Percentiles rank a stretch among this genome's conserved stretches.
Conservation (phyloP, 2,797 vertebrate species). For the Morus bassanus region DNA sequence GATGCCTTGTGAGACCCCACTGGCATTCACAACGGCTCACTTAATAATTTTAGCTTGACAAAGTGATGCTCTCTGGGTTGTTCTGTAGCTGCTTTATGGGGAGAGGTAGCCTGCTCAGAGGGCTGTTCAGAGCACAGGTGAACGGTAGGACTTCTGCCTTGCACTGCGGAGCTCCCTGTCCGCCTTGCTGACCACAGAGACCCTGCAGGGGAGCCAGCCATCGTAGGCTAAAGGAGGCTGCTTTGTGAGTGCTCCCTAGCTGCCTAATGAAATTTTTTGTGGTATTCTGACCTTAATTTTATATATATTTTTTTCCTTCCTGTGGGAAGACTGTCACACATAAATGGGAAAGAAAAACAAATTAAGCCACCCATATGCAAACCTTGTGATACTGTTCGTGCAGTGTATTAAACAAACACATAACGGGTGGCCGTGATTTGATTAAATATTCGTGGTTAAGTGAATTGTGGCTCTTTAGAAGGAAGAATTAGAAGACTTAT, state of each 20-base stretch:
- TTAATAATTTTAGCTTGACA: neutral
- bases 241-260: neutral
- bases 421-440: neutral
- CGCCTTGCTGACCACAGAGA: neutral
- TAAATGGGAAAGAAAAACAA: conserved; percentile 24
- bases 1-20: neutral
- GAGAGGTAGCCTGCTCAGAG: neutral
- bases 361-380: neutral
- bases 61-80: neutral
- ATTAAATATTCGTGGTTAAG: conserved; percentile 13
- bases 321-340: neutral
- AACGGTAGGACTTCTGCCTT: neutral
- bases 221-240: neutral
- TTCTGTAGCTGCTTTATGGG: neutral
- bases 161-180: neutral
- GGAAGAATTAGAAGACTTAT: neutral
- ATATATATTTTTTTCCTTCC: neutral
- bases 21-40: neutral
- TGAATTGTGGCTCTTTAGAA: neutral
- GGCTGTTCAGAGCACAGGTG: neutral
- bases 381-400: neutral
- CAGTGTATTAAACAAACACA: conserved; percentile 14
- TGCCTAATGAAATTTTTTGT: neutral
- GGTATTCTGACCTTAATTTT: neutral
- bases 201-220: neutral